Evolutionary conservation across 1,140 invertebrate species (phyloP), one percentile per base, ranked within the genome.

Genomic region (Atopsyche davidsoni): DNA sequence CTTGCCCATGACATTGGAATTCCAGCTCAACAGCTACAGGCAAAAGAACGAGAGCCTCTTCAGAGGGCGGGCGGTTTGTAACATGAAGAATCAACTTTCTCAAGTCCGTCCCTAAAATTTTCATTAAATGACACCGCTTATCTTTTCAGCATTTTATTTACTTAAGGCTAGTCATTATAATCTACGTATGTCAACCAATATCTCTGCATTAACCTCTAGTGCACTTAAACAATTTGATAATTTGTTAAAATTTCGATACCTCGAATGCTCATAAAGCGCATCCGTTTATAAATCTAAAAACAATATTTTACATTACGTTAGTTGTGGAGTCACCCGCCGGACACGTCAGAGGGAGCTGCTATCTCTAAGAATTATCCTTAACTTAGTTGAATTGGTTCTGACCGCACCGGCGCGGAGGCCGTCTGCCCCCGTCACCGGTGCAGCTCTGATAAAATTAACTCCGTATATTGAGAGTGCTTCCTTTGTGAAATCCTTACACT

Each of bases 81-180:
- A n/a, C n/a, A 68, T 61, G 42, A 65, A 70, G 51, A 72, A 69
- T 4, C 70, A 72, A 47, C 66, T 72, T 60, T 72, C 67, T 11
- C 34, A 24, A 42, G 34, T 50, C 47, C 39, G 35, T 39, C 25
- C 45, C 7, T 22, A 35, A 38, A 22, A 38, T 38, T 46, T 46
- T 48, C 38, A 43, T 50, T 32, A 42, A 42, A 42, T 35, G 13
- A 10, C 25, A 43, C 47, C 38, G 16, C n/a, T 18, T 41, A 43
- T 19, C 17, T 28, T 42, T 32, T 43, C 18, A 38, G 13, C 41
- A 46, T 52, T 52, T 45, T n/a, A 38, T 52, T 52, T 52, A 52
- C 50, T 45, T 52, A 52, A 3, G 9, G 28, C 43, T 46, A 52
- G 6, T 43, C 25, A 39, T 39, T 39, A 39, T 17, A 6, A 41